A percentile compares a stretch with the other conserved stretches of the same genome.
phyloP scores from a whole-genome alignment of 2,888 invertebrate species.

The Mesochorus sp. region DNA sequence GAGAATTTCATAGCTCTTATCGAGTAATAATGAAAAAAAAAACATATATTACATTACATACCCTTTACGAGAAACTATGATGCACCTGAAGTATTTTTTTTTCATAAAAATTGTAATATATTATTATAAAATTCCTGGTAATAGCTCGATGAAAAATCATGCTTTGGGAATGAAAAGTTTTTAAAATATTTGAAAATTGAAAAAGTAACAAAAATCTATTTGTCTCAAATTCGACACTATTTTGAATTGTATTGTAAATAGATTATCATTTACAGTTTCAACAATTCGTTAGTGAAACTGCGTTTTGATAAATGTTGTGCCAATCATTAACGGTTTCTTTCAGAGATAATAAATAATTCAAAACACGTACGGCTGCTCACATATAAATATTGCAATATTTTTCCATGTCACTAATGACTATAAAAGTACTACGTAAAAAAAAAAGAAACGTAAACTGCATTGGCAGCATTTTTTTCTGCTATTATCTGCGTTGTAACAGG shows the following conservation, averaged over 20 bases:
- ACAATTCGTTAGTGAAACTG: neutral
- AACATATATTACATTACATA: neutral
- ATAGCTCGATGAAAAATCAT: neutral
- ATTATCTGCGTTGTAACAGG: slow-evolving; percentile 1
- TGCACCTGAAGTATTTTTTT: slow-evolving; percentile 5
- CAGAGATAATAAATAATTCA: too few relatives aligned
- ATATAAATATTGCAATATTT: neutral
- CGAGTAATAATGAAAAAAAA: slow-evolving; percentile 27
- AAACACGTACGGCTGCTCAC: too few relatives aligned
- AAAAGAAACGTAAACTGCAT: neutral
- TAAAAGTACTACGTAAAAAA: neutral
- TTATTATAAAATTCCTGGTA: neutral
- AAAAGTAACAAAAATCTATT: neutral
- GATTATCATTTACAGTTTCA: neutral
- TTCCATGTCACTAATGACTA: neutral
- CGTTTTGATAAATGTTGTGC: neutral
- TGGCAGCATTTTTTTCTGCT: neutral
- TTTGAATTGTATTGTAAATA: neutral
- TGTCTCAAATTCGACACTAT: neutral
- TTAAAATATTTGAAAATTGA: neutral
- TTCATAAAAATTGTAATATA: slow-evolving; percentile 25
- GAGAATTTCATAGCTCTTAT: slow-evolving; percentile 20
- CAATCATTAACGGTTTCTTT: too few relatives aligned
- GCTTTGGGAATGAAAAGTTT: neutral
- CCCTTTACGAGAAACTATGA: neutral